Evolutionary conservation across 2,888 invertebrate species (phyloP).

Genomic region (Dascillus cervinus): DNA sequence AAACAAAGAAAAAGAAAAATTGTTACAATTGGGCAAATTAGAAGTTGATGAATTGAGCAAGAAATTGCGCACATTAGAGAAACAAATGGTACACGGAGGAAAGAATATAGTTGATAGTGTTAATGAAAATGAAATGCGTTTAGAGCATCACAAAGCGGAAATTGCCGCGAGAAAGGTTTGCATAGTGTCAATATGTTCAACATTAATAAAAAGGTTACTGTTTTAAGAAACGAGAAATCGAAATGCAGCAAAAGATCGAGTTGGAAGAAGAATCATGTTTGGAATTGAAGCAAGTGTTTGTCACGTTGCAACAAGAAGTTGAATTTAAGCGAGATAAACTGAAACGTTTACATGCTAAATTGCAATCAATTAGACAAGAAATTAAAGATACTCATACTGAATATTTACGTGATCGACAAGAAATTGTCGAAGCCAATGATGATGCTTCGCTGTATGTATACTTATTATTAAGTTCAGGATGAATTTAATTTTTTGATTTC

Average conservation of each 20-base stretch:
- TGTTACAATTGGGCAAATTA: slow-evolving; percentile 46
- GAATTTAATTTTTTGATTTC: slow-evolving; percentile 4
- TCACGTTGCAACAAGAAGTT: slow-evolving; percentile 91
- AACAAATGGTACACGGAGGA: slow-evolving; percentile 88
- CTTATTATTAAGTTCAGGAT: slow-evolving; percentile 1
- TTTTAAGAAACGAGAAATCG: slow-evolving; percentile 58
- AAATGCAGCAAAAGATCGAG: slow-evolving; percentile 91
- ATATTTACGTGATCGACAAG: slow-evolving; percentile 85
- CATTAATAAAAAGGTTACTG: slow-evolving; percentile 1
- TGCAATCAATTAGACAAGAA: slow-evolving; percentile 67
- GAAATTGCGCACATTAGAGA: slow-evolving; percentile 80
- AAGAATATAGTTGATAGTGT: slow-evolving; percentile 94
- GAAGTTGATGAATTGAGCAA: slow-evolving; percentile 68
- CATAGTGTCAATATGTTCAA: slow-evolving; percentile 2
- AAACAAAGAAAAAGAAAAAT: slow-evolving; percentile 41
- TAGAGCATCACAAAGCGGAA: slow-evolving; percentile 79
- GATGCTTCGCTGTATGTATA: slow-evolving; percentile 66
- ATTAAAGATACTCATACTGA: slow-evolving; percentile 77
- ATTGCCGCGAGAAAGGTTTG: slow-evolving; percentile 78
- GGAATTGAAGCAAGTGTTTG: slow-evolving; percentile 85
- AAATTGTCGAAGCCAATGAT: slow-evolving; percentile 84
- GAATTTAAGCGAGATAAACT: slow-evolving; percentile 92
- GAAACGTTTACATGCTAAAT: slow-evolving; percentile 81
- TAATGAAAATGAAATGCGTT: slow-evolving; percentile 82
- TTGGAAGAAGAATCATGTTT: slow-evolving; percentile 88